Conservation (phyloP, 2,113 vertebrate species). For the Pycnonotus jocosus region DNA sequence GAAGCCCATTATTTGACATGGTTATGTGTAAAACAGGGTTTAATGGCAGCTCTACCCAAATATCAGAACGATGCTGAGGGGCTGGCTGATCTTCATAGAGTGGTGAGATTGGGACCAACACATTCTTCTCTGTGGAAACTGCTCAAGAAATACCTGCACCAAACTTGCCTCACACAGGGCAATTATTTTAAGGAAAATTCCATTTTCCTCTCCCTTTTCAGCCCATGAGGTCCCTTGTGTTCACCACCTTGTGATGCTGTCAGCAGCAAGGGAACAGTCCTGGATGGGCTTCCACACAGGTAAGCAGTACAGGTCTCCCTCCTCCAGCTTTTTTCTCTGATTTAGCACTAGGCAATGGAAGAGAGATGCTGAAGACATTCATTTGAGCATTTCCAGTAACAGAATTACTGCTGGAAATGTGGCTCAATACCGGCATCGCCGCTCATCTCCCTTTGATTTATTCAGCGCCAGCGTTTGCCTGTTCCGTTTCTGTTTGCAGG, state of each 20-base stretch:
- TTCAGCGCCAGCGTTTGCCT: fast-evolving
- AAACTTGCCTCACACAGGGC: fast-evolving
- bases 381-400: not conserved
- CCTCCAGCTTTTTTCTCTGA: not conserved
- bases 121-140: fast-evolving
- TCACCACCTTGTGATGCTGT: fast-evolving
- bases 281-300: not conserved
- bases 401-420: not conserved
- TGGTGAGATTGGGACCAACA: not conserved
- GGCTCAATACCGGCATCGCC: not conserved
- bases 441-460: not conserved
- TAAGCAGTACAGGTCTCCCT: not conserved
- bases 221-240: fast-evolving
- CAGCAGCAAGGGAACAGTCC: fast-evolving
- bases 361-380: not conserved
- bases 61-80: not conserved
- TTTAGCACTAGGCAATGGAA: not conserved
- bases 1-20: not conserved
- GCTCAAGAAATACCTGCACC: not conserved
- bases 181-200: not conserved
- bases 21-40: not conserved
- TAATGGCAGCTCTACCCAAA: not conserved
- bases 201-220: not conserved
- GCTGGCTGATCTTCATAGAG: not conserved
- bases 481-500: not conserved